These are phyloP conservation scores for Alcedo atthis DNA, from an alignment of 2,797 vertebrate genomes.

Conservation along the genomic window DNA sequence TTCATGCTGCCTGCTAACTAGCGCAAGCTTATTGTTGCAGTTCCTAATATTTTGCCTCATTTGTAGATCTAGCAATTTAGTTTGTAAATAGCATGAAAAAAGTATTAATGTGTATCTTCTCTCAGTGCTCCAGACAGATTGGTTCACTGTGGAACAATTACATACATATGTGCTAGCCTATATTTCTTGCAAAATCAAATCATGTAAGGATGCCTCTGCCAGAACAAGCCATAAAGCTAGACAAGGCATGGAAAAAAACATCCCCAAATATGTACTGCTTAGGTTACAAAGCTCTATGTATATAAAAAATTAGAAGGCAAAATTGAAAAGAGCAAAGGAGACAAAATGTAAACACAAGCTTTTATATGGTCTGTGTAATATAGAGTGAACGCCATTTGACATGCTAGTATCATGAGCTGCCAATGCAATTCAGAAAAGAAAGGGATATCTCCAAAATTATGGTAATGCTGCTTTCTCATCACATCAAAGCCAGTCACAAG, in stretches of 20 bases:
- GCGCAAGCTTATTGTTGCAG: not conserved
- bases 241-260: constrained; percentile 69
- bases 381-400: not conserved
- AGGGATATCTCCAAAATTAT: constrained; percentile 7
- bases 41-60: constrained; percentile 44
- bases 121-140: constrained; percentile 8
- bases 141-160: constrained; percentile 35
- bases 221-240: constrained; percentile 76
- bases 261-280: constrained; percentile 67
- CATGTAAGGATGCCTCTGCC: constrained; percentile 30
- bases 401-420: constrained; percentile 4
- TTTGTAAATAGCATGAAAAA: constrained; percentile 28
- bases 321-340: constrained; percentile 58
- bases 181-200: constrained; percentile 62
- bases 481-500: not conserved
- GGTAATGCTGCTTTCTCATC: not conserved
- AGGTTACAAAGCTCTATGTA: constrained; percentile 64
- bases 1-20: constrained; percentile 18
- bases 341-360: constrained; percentile 43
- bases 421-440: constrained; percentile 25
- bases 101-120: constrained; percentile 1
- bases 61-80: constrained; percentile 13
- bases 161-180: constrained; percentile 34
- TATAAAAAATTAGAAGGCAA: constrained; percentile 61
- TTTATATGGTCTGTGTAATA: not conserved